Base-by-base conservation (phyloP, 2,888 invertebrate species). In the Eristalis intricaria region DNA sequence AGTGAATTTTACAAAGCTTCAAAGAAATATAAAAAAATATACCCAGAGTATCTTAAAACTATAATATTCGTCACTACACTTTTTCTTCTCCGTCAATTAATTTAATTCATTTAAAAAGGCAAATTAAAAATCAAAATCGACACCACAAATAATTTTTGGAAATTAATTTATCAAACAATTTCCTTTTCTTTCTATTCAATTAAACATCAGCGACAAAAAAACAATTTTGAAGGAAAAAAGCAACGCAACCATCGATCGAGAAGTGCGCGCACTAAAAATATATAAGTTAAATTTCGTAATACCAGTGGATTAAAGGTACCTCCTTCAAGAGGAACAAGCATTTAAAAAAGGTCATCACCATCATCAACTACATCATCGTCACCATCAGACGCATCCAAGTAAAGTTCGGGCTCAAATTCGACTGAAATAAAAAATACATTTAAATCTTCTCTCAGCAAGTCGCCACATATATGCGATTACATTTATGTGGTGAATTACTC, bases 1-100 rank as follows among this genome's bases (percentile, higher is more conserved):
- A 86, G 86, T 86, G 82, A 82, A 71, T 86, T 78, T 78, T 71
- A 82, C 19, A 43, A 58, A 70, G 58, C 64, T 15, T 13, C 22
- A 66, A 66, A 60, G 60, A 43, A 71, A 64, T 40, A 15, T 13
- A 29, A 66, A 66, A 50, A 65, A 63, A 71, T 65, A 26, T 11
- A 66, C 61, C 32, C 4, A 32, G 23, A 61, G 29, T n/a, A 26
- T 61, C 29, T 60, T 26, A 15, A 26, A 32, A 50, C 70, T 40
- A 58, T 15, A 19, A 74, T 56, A 32, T 50, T 23, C 29, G 40
- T 43, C 38, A 64, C 75, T 61, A 23, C n/a, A 70, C 61, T 50
- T 19, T 64, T 32, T 23, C 56, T 71, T 19, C 50, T 75, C 58
- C 70, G 61, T 85, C 71, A 81, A 64, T 68, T 66, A 56, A 69